Conservation (phyloP, 2,888 invertebrate genomes). For the Gryllus longicercus region DNA sequence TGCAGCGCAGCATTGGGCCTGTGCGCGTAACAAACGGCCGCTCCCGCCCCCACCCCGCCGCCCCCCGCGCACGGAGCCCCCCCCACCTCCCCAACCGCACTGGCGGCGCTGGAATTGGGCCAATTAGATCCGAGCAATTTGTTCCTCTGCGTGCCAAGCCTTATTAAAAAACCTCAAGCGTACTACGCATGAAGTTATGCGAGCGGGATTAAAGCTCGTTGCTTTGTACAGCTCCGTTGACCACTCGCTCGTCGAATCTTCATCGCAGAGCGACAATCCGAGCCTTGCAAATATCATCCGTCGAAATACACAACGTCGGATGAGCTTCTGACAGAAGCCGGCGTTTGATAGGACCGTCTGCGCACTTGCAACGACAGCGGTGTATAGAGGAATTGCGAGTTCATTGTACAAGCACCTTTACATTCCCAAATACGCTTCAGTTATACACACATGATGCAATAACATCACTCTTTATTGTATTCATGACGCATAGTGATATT, state of each 20-base stretch:
- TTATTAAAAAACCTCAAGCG: slow-evolving; percentile 2
- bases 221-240: not conserved
- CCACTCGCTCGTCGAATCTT: not conserved
- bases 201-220: not conserved
- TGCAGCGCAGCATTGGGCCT: not conserved
- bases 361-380: no score
- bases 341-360: no score
- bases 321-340: no score
- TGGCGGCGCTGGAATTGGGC: not conserved
- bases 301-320: not conserved
- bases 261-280: not conserved
- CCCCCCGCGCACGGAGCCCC: not conserved
- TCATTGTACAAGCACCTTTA: no score
- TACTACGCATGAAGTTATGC: slow-evolving; percentile 8
- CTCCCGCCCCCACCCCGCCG: not conserved
- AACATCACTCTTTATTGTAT: no score
- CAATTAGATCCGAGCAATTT: slow-evolving; percentile 9
- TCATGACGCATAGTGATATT: no score
- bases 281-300: not conserved
- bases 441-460: no score
- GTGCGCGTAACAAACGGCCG: not conserved
- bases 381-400: no score
- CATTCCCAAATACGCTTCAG: no score
- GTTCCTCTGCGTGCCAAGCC: not conserved
- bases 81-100: not conserved